Evolutionary conservation across 2,113 vertebrate species (phyloP).

Genomic region (Aptenodytes patagonicus): DNA sequence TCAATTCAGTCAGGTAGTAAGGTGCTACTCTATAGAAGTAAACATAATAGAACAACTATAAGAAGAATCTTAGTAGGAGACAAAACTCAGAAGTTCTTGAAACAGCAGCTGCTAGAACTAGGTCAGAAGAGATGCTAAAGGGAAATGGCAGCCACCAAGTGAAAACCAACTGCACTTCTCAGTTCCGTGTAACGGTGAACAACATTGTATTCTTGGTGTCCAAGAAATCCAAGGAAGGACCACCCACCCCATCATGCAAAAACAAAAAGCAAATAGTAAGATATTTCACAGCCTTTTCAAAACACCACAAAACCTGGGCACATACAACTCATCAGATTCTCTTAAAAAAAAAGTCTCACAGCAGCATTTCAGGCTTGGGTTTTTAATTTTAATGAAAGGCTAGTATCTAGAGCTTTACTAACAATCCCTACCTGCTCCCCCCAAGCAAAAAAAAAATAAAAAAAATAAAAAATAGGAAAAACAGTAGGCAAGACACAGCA

Average conservation of each 20-base stretch:
- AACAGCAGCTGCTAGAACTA: background rate
- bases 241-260: background rate
- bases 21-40: background rate
- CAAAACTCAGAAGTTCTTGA: background rate
- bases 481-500: background rate
- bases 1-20: background rate
- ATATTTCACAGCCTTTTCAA: background rate
- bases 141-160: background rate
- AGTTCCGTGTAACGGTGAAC: background rate
- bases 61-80: background rate
- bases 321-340: fast-evolving
- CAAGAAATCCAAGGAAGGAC: background rate
- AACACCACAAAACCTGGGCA: background rate
- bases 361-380: background rate
- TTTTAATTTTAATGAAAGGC: background rate
- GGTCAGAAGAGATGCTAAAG: background rate
- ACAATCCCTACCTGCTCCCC: background rate
- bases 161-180: background rate
- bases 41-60: background rate
- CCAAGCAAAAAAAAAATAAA: no score
- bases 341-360: background rate
- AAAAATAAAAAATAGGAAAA: background rate
- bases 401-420: background rate
- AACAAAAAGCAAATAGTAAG: background rate
- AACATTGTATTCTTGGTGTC: background rate